Conservation (phyloP, 2,888 invertebrate species). For the Drosophila nr. fundita region DNA sequence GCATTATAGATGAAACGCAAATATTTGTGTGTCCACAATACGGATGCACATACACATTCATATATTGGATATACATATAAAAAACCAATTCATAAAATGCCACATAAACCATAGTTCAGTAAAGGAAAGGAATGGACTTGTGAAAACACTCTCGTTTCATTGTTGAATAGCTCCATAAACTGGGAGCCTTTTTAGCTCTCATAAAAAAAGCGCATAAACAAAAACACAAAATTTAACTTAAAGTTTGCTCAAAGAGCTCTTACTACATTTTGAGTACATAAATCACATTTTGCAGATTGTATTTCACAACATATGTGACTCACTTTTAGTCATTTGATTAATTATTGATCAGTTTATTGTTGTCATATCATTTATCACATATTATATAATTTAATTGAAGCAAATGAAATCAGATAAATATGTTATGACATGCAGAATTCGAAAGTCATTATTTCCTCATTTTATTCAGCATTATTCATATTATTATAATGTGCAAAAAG, state of each 20-base stretch:
- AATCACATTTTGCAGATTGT: not conserved
- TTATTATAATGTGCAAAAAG: not conserved
- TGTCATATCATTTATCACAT: slow-evolving; percentile 5
- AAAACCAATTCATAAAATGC: slow-evolving; percentile 52
- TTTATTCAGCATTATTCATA: not conserved
- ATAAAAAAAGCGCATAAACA: slow-evolving; percentile 5
- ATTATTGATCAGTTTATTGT: not conserved
- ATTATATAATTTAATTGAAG: not conserved
- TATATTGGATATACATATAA: slow-evolving; percentile 31
- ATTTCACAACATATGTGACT: not conserved
- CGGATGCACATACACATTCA: slow-evolving; percentile 4
- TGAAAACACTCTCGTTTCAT: slow-evolving; percentile 23
- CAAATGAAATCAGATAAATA: not conserved
- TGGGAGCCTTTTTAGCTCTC: not conserved
- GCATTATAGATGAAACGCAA: slow-evolving; percentile 66
- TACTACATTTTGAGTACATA: not conserved
- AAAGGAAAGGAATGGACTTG: slow-evolving; percentile 1
- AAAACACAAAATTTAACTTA: not conserved
- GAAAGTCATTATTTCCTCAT: not conserved
- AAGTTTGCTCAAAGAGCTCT: not conserved
- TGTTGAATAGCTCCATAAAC: slow-evolving; percentile 30
- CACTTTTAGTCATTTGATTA: not conserved
- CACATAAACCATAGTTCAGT: not conserved
- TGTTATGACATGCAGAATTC: not conserved
- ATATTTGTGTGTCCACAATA: slow-evolving; percentile 70